Evolutionary conservation across 2,797 vertebrate species (phyloP).

Genomic region (Tolypeutes matacus): DNA sequence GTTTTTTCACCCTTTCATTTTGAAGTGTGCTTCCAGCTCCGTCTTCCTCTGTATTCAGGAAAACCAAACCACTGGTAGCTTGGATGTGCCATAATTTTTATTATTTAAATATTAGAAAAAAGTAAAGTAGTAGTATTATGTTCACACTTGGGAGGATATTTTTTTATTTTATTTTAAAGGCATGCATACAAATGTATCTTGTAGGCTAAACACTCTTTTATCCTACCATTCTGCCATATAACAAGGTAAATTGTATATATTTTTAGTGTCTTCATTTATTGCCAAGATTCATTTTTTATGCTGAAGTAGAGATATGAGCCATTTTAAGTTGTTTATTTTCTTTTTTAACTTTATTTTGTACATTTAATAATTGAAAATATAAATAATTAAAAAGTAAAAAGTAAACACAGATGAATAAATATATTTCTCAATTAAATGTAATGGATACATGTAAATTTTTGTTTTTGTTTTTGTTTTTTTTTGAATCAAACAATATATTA

Average conservation of each 20-base stretch:
- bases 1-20: conserved; percentile 73
- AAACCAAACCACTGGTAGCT: conserved; percentile 56
- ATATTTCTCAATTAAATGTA: too few relatives aligned
- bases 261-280: conserved; percentile 54
- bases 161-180: conserved; percentile 54
- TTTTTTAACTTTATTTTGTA: too few relatives aligned
- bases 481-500: too few relatives aligned
- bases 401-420: too few relatives aligned
- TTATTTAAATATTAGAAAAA: conserved; percentile 69
- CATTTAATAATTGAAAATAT: too few relatives aligned
- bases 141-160: conserved; percentile 6
- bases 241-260: conserved; percentile 23
- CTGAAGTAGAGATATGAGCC: not conserved
- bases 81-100: conserved; percentile 43
- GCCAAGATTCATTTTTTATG: not conserved
- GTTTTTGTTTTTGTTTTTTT: too few relatives aligned
- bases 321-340: not conserved
- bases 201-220: not conserved
- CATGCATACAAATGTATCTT: conserved; percentile 1
- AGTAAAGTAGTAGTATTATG: conserved; percentile 50
- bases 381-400: too few relatives aligned
- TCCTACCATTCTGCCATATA: not conserved
- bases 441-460: too few relatives aligned
- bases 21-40: conserved; percentile 61
- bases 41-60: conserved; percentile 15